Percentiles rank a stretch among this genome's conserved stretches.
Evolutionary conservation across 2,113 vertebrate species (phyloP).

Genomic region (Triplophysa rosa): DNA sequence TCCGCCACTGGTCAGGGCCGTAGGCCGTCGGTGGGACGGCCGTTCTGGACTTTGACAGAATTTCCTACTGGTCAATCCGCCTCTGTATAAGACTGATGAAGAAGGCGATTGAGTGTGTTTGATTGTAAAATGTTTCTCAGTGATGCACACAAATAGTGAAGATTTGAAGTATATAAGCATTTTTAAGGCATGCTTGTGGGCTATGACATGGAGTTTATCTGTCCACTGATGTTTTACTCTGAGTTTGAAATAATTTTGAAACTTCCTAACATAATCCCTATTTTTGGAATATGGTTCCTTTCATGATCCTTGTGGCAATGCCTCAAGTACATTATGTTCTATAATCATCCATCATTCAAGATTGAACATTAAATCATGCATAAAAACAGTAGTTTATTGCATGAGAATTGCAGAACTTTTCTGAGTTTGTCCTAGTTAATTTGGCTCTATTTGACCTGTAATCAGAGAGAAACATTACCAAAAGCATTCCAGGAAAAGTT

Average conservation of each 20-base stretch:
- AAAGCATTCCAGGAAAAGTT: constrained; percentile 39
- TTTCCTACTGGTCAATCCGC: too few species aligned
- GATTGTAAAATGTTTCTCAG: not conserved
- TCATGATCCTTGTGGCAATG: not conserved
- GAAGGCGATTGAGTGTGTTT: not conserved
- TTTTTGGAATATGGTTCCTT: constrained; percentile 3
- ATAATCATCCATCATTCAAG: constrained; percentile 13
- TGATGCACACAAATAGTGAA: constrained; percentile 15
- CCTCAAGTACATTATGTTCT: not conserved
- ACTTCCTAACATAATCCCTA: constrained; percentile 6
- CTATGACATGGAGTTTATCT: not conserved
- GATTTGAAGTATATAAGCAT: constrained; percentile 13
- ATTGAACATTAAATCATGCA: not conserved
- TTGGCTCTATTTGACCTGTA: constrained; percentile 37
- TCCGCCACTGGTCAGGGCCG: too few species aligned
- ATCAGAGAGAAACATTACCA: constrained; percentile 40
- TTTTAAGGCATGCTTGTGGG: constrained; percentile 10
- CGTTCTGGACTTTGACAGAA: too few species aligned
- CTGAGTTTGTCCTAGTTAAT: constrained; percentile 21
- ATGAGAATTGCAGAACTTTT: constrained; percentile 1
- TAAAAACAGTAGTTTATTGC: constrained; percentile 15
- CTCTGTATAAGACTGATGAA: not conserved
- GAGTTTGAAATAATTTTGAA: not conserved
- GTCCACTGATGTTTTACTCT: not conserved
- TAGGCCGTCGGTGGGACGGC: too few species aligned